Conservation (phyloP, 2,113 vertebrate species). For the Crotalus helleri region DNA sequence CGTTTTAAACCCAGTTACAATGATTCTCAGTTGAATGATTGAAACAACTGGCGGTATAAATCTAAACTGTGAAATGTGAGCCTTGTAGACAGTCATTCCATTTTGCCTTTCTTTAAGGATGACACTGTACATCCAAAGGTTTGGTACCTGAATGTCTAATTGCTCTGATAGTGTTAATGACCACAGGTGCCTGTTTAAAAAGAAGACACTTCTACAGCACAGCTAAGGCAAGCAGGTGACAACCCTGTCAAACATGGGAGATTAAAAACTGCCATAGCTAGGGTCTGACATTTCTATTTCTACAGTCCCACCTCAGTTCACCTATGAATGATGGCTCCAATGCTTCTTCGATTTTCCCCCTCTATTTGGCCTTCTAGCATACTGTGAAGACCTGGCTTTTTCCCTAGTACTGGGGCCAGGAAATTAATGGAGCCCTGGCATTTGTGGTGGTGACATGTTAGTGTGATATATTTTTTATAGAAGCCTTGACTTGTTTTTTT, state of each 20-base stretch:
- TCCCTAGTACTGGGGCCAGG: neutral
- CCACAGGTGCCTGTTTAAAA: neutral
- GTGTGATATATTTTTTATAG: neutral
- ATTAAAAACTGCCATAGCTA: constrained; percentile 11
- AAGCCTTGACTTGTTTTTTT: neutral
- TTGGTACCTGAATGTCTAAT: neutral
- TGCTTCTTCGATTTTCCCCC: neutral
- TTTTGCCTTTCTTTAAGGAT: rapidly evolving
- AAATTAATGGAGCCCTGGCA: neutral
- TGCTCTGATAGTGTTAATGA: neutral
- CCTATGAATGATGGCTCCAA: neutral
- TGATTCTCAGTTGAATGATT: neutral
- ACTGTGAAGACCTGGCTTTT: neutral
- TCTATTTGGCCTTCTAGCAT: neutral
- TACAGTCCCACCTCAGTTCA: neutral
- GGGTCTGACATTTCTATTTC: neutral
- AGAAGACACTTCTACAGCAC: neutral
- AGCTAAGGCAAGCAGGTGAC: neutral
- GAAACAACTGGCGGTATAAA: rapidly evolving
- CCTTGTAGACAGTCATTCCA: neutral
- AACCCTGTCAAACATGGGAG: constrained; percentile 3
- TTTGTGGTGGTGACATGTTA: neutral
- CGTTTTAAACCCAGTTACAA: neutral
- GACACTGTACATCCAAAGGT: neutral
- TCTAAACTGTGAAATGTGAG: neutral